Conservation (phyloP, 35 echinoderm and acorn worm genomes). For the Diadema setosum region DNA sequence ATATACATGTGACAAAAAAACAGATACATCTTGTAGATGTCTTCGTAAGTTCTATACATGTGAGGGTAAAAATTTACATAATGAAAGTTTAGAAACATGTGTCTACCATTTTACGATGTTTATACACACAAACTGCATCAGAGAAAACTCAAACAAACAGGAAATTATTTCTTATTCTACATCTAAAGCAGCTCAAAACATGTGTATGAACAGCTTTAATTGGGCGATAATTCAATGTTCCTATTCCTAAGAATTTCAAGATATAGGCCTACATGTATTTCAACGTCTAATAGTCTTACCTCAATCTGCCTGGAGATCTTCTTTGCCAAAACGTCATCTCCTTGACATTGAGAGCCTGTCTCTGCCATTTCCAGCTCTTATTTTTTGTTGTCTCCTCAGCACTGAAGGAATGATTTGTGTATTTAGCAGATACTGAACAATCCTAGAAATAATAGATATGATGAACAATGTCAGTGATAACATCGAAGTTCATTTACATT, state of each 20-base stretch:
- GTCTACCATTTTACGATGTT: background rate
- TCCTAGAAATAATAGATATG: no score
- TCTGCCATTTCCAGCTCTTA: no score
- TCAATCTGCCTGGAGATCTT: conserved; percentile 94
- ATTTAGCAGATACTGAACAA: no score
- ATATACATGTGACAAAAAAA: no score
- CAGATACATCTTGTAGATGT: no score
- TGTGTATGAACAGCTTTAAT: background rate
- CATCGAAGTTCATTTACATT: no score
- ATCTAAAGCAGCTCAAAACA: background rate
- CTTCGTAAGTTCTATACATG: no score
- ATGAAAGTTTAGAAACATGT: background rate
- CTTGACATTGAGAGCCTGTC: background rate
- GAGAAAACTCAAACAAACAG: background rate
- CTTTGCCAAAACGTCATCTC: conserved; percentile 51
- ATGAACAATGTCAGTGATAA: no score
- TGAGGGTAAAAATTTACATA: no score
- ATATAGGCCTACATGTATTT: background rate
- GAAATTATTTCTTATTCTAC: background rate
- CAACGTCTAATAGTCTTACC: conserved; percentile 13
- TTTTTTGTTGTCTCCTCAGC: no score
- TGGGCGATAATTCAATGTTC: background rate
- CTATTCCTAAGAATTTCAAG: no score
- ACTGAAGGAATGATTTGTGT: no score
- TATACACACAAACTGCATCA: background rate